Percentiles rank a stretch among this genome's conserved stretches.
Conservation (phyloP, 2,113 vertebrate genomes). For the Tautogolabrus adspersus region DNA sequence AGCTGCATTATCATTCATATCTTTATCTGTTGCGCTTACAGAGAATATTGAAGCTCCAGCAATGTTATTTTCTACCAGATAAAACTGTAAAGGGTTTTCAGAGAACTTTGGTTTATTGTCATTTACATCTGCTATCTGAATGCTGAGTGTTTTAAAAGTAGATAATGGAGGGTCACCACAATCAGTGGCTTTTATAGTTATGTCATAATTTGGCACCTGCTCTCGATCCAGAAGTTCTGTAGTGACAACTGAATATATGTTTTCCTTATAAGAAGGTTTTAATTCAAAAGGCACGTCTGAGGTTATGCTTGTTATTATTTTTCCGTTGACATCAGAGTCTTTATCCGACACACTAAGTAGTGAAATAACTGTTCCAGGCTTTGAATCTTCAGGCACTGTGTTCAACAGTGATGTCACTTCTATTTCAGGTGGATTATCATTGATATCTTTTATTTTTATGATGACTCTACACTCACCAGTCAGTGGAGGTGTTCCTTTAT, state of each 20-base stretch:
- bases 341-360: conserved; percentile 57
- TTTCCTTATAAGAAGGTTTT: conserved; percentile 74
- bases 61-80: conserved; percentile 73
- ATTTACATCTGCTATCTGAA: conserved; percentile 77
- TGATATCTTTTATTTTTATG: conserved; percentile 83
- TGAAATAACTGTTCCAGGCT: conserved; percentile 68
- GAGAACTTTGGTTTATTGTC: conserved; percentile 76
- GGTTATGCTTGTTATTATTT: conserved; percentile 67
- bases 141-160: conserved; percentile 55
- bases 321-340: conserved; percentile 71
- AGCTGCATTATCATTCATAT: conserved; percentile 66
- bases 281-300: conserved; percentile 71
- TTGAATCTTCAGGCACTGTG: conserved; percentile 71
- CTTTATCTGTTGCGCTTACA: conserved; percentile 69
- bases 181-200: conserved; percentile 72
- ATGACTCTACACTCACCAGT: conserved; percentile 66
- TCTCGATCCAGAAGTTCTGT: conserved; percentile 74
- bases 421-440: conserved; percentile 85
- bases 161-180: conserved; percentile 69
- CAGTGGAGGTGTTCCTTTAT: conserved; percentile 61
- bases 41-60: conserved; percentile 67
- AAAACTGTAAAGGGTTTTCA: conserved; percentile 52
- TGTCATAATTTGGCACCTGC: conserved; percentile 76
- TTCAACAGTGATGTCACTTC: conserved; percentile 77
- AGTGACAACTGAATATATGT: conserved; percentile 77